These are phyloP conservation scores for Ageneiosus marmoratus DNA, from an alignment of 2,113 vertebrate genomes.

Conservation along the genomic window DNA sequence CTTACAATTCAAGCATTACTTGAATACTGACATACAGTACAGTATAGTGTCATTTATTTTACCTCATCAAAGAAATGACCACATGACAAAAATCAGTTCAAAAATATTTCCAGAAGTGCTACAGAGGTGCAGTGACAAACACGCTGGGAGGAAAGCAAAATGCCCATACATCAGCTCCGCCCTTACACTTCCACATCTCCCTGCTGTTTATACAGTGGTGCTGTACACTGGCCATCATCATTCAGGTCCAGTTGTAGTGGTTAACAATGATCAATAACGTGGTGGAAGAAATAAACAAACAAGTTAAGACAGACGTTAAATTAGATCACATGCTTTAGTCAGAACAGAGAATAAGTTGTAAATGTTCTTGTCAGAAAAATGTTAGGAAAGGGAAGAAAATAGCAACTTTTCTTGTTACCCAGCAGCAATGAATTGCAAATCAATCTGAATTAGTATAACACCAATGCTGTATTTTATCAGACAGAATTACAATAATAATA, in stretches of 20 bases:
- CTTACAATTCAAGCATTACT: conserved; percentile 17
- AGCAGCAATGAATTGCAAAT: no score
- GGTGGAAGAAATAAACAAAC: no score
- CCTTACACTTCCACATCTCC: background rate
- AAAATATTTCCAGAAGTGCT: conserved; percentile 18
- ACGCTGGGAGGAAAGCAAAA: background rate
- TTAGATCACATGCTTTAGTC: no score
- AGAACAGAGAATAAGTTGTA: no score
- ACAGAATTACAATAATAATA: no score
- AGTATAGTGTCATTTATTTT: background rate
- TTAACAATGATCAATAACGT: no score
- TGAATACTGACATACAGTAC: conserved; percentile 8
- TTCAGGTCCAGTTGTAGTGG: background rate
- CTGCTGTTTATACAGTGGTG: background rate
- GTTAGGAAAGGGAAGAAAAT: no score
- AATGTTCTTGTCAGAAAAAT: no score
- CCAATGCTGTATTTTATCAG: no score
- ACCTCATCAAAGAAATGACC: conserved; percentile 1
- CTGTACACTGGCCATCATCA: background rate
- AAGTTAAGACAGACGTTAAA: no score
- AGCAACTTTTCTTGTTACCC: no score
- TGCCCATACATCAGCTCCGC: background rate
- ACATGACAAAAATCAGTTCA: conserved; percentile 9
- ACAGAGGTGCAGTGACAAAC: conserved; percentile 30
- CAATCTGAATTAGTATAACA: no score